Evolutionary conservation across 1,140 invertebrate species (phyloP).

Genomic region (Bathynomus jamesi): DNA sequence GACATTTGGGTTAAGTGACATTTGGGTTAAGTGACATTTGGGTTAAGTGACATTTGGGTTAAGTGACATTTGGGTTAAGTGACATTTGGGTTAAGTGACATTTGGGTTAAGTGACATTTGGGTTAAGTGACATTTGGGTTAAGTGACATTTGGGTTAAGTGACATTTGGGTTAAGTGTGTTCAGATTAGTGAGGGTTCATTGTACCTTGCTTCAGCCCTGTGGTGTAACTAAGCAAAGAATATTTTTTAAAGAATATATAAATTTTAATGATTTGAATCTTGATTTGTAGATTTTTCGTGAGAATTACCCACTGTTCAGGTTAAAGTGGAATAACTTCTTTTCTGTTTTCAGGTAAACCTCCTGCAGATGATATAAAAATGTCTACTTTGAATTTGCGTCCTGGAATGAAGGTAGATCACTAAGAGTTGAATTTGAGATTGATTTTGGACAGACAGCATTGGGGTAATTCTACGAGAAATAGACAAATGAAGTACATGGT

Average conservation of each 20-base stretch:
- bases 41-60: too few species aligned
- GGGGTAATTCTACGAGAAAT: too few species aligned
- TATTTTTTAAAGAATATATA: background rate
- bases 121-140: too few species aligned
- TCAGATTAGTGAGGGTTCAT: background rate
- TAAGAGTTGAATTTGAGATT: background rate
- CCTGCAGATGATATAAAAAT: constrained; percentile 33
- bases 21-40: too few species aligned
- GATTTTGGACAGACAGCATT: background rate
- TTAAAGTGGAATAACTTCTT: background rate
- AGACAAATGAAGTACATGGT: too few species aligned
- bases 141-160: too few species aligned
- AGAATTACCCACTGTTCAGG: background rate
- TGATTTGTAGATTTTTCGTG: background rate
- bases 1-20: too few species aligned
- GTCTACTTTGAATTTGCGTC: constrained; percentile 24
- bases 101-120: too few species aligned
- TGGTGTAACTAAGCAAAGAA: background rate
- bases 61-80: too few species aligned
- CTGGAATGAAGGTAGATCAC: constrained; percentile 24
- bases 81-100: too few species aligned
- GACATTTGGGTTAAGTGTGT: background rate
- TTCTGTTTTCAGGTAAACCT: constrained; percentile 31
- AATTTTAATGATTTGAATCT: background rate
- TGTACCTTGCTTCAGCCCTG: too few species aligned